A percentile compares a stretch with the other conserved stretches of the same genome.
These are phyloP conservation scores for Acropternis orthonyx DNA, from an alignment of 2,797 vertebrate species.

Conservation along the genomic window DNA sequence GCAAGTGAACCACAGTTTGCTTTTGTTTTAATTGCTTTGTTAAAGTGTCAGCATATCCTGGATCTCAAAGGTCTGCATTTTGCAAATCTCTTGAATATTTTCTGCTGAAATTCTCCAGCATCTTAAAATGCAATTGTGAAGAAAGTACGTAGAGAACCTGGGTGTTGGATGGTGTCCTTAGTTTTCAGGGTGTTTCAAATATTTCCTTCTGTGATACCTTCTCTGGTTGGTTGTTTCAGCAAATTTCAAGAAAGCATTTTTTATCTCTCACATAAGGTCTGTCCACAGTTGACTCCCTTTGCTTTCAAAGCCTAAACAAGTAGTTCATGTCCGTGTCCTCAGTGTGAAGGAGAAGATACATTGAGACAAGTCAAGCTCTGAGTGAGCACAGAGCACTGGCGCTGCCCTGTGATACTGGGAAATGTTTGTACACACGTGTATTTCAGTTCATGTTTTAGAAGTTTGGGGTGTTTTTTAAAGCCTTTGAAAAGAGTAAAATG, in stretches of 20 bases:
- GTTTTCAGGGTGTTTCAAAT: neutral
- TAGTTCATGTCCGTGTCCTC: neutral
- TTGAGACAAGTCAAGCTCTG: neutral
- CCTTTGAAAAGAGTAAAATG: neutral
- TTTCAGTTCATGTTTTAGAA: neutral
- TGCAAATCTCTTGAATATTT: neutral
- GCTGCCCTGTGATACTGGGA: neutral
- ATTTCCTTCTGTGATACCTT: neutral
- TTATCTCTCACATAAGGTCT: neutral
- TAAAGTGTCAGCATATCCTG: neutral
- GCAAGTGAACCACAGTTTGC: neutral
- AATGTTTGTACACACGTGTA: accelerated
- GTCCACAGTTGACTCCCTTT: neutral
- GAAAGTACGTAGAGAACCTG: neutral
- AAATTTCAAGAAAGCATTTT: neutral
- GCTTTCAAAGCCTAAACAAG: neutral
- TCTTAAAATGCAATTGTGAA: neutral
- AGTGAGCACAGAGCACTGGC: neutral
- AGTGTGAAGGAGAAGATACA: neutral
- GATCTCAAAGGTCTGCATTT: neutral
- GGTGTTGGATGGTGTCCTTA: neutral
- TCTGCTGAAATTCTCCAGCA: neutral
- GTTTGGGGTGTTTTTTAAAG: neutral
- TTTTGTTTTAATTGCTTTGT: neutral
- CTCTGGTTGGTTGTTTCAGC: neutral